Evolutionary conservation across 2,888 invertebrate species (phyloP).

Genomic region (Sipha maydis): DNA sequence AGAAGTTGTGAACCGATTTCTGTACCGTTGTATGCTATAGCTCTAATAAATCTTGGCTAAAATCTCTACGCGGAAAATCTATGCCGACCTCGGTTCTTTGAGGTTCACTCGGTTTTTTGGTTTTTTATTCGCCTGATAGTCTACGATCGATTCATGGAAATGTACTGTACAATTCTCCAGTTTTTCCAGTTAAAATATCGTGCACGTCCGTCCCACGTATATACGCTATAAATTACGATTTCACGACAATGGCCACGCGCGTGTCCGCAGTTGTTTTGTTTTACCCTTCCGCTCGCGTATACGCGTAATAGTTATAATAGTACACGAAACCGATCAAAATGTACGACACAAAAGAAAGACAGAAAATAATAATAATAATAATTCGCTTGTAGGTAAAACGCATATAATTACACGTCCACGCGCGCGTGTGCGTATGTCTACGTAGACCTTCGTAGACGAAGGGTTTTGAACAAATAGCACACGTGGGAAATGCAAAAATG

Average conservation of each 20-base stretch:
- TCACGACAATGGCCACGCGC: not conserved
- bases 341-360: conserved; percentile 1
- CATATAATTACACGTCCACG: not conserved
- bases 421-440: not conserved
- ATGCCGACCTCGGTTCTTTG: too few relatives aligned
- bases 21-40: too few relatives aligned
- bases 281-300: not conserved
- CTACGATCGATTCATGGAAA: too few relatives aligned
- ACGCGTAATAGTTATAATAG: not conserved
- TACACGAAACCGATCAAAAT: not conserved
- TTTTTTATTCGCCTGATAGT: too few relatives aligned
- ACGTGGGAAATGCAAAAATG: conserved; percentile 27
- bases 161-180: too few relatives aligned
- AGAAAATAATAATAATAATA: not conserved
- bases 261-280: conserved; percentile 10
- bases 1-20: too few relatives aligned
- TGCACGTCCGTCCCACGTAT: not conserved
- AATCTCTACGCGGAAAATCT: too few relatives aligned
- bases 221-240: not conserved
- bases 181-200: not conserved
- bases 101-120: too few relatives aligned
- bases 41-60: too few relatives aligned
- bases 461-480: conserved; percentile 12
- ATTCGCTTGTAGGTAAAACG: not conserved
- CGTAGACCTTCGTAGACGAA: not conserved